Conservation (phyloP, 1,140 invertebrate genomes). For the Trachelipus rathkii region DNA sequence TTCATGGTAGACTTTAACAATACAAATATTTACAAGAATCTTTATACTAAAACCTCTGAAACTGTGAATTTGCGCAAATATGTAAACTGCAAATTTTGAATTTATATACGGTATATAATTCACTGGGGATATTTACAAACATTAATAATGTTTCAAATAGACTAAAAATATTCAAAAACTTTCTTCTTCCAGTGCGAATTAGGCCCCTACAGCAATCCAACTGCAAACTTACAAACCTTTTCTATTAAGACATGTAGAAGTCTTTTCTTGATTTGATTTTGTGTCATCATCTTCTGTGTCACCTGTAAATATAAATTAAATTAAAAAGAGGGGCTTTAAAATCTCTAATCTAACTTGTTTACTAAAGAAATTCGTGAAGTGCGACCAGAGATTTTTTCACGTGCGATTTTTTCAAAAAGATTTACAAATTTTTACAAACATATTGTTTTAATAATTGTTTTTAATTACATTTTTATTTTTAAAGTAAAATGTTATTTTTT, state of each 20-base stretch:
- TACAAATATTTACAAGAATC: no score
- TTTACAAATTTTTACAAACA: background rate
- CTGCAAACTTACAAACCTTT: background rate
- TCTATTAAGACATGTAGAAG: conserved; percentile 1
- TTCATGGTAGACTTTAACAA: no score
- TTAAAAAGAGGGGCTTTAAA: background rate
- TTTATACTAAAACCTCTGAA: no score
- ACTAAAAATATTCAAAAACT: no score
- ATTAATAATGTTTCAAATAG: no score
- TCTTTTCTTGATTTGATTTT: conserved; percentile 9
- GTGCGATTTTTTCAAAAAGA: background rate
- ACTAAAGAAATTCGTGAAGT: background rate
- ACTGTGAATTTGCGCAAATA: no score
- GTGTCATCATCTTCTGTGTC: background rate
- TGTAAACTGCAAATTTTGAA: no score
- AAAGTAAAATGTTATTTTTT: no score
- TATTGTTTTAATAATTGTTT: background rate
- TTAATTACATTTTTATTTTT: background rate
- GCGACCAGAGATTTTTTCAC: background rate
- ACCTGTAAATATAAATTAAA: background rate
- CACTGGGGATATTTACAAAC: no score
- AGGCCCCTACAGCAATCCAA: no score
- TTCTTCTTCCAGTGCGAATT: no score
- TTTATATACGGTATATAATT: no score
- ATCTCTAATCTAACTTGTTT: background rate